Base-by-base conservation (phyloP, 2,797 vertebrate genomes). In the Fringilla coelebs region DNA sequence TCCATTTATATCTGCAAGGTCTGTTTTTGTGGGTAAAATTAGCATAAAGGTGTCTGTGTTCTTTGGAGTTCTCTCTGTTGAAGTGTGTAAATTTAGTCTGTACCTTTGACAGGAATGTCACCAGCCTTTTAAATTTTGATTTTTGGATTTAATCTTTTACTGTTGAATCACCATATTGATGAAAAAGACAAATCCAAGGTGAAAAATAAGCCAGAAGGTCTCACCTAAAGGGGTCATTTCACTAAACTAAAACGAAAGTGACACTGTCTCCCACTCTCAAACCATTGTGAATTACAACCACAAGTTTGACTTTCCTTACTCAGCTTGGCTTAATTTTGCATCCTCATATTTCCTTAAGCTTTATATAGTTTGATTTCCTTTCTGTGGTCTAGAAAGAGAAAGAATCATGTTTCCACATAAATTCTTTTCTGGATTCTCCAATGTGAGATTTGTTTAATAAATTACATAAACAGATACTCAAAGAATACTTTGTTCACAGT, bases 201-300 rank as follows among this genome's bases (percentile, higher is more conserved):
- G 4, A 52, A 90, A 73, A 48, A 40, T n/a, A 61, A 61, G 21
- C 6, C 28, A 60, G 12, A 78, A 61, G 28, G 5, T 12, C 13
- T 62, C 74, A 49, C 32, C 22, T n/a, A 62, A 52, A 70, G 22
- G 41, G 11, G 16, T 52, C 10, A 71, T 78, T 71, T 60, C 18
- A 32, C 29, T 67, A 41, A 77, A 63, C 6, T 38, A 49, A 66
- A 75, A 7, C 15, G 40, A 46, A 91, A 83, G 10, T 38, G 9
- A 74, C 28, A 61, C 2, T 0, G 0, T 5, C 6, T 6, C 5
- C 14, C 11, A 14, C 17, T 9, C 15, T 9, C 26, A 82, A 70
- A 40, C 8, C 17, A 13, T 46, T 9, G 25, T 28, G 25, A 86
- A 61, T 72, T 93, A 45, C n/a, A 65, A 21, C 13, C 48, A 62